Conservation (phyloP, 2,113 vertebrate genomes). For the Dasyurus viverrinus region DNA sequence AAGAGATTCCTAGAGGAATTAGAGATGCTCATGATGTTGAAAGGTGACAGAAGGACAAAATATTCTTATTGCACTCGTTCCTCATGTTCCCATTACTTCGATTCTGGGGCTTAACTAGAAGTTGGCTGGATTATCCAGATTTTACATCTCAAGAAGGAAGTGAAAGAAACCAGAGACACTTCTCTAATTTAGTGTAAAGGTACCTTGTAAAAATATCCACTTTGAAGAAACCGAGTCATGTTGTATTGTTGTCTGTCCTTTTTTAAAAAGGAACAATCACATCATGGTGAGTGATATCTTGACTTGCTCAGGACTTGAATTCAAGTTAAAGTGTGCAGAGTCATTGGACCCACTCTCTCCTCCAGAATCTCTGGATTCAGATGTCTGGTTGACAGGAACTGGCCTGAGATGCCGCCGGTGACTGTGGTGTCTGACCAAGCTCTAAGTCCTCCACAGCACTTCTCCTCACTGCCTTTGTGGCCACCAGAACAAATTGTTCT, state of each 20-base stretch:
- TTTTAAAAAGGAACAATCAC: background rate
- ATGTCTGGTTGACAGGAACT: background rate
- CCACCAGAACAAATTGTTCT: background rate
- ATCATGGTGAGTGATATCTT: background rate
- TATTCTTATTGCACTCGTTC: background rate
- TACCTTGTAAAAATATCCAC: background rate
- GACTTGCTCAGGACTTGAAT: background rate
- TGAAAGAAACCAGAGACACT: background rate
- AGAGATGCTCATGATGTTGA: background rate
- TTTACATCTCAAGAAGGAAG: background rate
- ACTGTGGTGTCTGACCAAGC: background rate
- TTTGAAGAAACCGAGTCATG: background rate
- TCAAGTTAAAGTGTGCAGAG: background rate
- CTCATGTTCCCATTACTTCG: background rate
- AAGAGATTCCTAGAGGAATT: background rate
- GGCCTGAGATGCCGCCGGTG: too few relatives aligned
- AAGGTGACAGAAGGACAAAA: background rate
- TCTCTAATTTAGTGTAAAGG: background rate
- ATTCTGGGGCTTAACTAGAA: background rate
- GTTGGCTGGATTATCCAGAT: background rate
- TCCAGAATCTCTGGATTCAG: background rate
- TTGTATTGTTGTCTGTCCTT: background rate
- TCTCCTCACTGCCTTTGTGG: too few relatives aligned
- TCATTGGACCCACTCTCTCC: too few relatives aligned
- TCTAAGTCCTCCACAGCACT: background rate